Evolutionary conservation across 2,888 invertebrate species (phyloP), one percentile per base, ranked within the genome.

Genomic region (Xylota segnis): DNA sequence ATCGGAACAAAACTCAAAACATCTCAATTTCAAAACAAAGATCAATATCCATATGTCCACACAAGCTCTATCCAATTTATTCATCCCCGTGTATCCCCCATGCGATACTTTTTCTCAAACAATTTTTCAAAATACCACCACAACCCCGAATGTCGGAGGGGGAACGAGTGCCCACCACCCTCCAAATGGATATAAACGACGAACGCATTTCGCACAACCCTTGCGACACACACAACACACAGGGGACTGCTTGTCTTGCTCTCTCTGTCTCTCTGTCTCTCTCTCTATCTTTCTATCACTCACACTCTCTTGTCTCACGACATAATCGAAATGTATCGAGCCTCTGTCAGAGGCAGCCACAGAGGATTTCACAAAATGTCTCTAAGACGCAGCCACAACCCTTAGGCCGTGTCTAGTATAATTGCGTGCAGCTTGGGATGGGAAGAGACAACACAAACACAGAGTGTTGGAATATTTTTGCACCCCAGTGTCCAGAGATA

Each of bases 21-120:
- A 82, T 86, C 86, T 86, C 82, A 82, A 81, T 86, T 86, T 76
- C 82, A 66, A 77, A 86, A 86, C 81, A 81, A 77, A 86, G 86
- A 86, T 86, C 86, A 82, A 86, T 86, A 86, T 86, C 86, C 76
- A 81, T 81, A 76, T 71, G 81, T 86, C 86, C 76, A 77, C 72
- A 77, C 81, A 71, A 82, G 56, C 66, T 82, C 66, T 34, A 72
- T 63, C 76, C 79, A 77, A 81, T 72, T 66, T 72, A 72, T 77
- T 54, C 66, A 56, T 59, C 65, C 43, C 66, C 71, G 10, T 23
- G n/a, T 23, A 27, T 12, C 37, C 58, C 27, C 50, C 12, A 4
- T 43, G 65, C 52, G 70, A 70, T 79, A 45, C 70, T 72, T 77
- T 81, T 76, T 76, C 12, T 61, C 27, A 56, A 63, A 56, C 71